Evolutionary conservation across 2,113 vertebrate genomes (phyloP).

Genomic region (Esox niger): DNA sequence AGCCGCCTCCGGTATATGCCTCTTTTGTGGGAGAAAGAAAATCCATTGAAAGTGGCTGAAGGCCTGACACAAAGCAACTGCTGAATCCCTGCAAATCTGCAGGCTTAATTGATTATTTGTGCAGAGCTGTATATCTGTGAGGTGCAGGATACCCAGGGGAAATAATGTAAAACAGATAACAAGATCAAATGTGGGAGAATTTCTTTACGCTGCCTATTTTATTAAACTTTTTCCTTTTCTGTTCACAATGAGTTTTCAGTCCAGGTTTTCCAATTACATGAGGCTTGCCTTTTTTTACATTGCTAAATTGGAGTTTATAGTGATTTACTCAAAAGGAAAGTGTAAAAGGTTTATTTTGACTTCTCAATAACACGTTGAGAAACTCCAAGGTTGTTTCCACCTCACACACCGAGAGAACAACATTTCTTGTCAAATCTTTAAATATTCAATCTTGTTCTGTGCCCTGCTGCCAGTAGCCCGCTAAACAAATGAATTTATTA

Average conservation of each 20-base stretch:
- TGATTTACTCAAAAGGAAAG: conserved; percentile 33
- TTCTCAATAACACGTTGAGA: conserved; percentile 31
- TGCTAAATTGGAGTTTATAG: conserved; percentile 67
- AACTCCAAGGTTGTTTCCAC: conserved; percentile 14
- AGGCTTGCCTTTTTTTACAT: conserved; percentile 19
- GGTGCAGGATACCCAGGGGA: conserved; percentile 73
- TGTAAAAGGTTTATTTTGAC: conserved; percentile 52
- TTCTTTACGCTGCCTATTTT: conserved; percentile 75
- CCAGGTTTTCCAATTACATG: conserved; percentile 67
- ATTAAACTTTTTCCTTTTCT: conserved; percentile 76
- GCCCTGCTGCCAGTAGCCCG: not conserved
- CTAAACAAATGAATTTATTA: conserved; percentile 40
- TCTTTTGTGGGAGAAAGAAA: conserved; percentile 58
- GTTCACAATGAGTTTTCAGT: conserved; percentile 74
- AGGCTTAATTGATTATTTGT: conserved; percentile 82
- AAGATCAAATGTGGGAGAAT: conserved; percentile 81
- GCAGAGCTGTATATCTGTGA: conserved; percentile 72
- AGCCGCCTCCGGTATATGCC: conserved; percentile 45
- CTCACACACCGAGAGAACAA: conserved; percentile 24
- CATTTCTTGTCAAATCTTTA: conserved; percentile 41
- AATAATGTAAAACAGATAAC: conserved; percentile 87
- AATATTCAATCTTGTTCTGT: conserved; percentile 36
- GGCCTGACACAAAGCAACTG: conserved; percentile 65
- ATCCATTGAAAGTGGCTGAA: conserved; percentile 66
- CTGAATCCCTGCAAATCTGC: conserved; percentile 72